Evolutionary conservation across 2,113 vertebrate genomes (phyloP).

Genomic region (Ctenomys sociabilis): DNA sequence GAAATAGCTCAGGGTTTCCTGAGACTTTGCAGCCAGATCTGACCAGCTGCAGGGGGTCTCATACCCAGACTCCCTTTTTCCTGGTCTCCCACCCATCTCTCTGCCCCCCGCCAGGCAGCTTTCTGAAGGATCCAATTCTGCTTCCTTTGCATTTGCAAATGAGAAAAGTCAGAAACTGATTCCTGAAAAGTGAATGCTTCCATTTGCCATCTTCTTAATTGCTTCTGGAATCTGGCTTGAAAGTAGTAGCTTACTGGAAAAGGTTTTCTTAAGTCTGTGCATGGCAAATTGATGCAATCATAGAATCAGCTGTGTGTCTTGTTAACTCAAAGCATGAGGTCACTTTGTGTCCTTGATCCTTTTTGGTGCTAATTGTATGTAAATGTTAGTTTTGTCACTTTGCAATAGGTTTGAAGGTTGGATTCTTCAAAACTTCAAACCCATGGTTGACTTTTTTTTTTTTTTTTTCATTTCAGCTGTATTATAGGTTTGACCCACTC

Average conservation of each 20-base stretch:
- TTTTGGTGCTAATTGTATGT: not conserved
- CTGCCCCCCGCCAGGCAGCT: not conserved
- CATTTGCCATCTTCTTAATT: not conserved
- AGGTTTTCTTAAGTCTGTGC: not conserved
- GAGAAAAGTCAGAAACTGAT: constrained; percentile 53
- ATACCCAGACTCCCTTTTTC: constrained; percentile 30
- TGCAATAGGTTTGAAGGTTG: not conserved
- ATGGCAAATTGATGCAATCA: too few species aligned
- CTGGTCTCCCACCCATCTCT: constrained; percentile 18
- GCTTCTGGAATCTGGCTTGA: not conserved
- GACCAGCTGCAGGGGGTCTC: constrained; percentile 57
- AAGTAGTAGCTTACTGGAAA: not conserved
- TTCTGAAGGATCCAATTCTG: not conserved
- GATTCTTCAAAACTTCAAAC: not conserved
- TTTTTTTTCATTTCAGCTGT: not conserved
- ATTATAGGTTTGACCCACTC: not conserved
- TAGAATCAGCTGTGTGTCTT: not conserved
- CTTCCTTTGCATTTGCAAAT: not conserved
- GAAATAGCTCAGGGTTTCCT: constrained; percentile 75
- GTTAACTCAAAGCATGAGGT: not conserved
- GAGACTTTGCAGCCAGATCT: constrained; percentile 69
- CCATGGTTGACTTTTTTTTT: not conserved
- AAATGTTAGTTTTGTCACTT: not conserved
- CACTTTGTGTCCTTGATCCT: not conserved
- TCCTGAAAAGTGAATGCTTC: not conserved